Percentiles rank a stretch among this genome's conserved stretches.
Conservation (phyloP, 2,888 invertebrate species). For the Polydrusus pterygomalis region DNA sequence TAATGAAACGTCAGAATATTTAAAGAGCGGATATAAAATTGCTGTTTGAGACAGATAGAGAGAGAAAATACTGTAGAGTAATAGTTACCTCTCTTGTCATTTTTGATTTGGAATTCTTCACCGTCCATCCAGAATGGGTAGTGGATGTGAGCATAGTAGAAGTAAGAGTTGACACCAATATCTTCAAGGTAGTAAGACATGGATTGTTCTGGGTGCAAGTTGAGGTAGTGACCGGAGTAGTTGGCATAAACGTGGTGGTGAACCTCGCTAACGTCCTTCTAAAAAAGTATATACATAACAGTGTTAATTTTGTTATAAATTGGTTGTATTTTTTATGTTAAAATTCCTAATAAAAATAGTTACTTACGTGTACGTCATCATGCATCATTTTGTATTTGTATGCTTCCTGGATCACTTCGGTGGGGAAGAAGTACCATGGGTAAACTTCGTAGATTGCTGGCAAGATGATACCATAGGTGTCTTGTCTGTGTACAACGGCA, state of each 20-base stretch:
- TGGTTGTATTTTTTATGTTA: neutral
- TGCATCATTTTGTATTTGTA: slow-evolving; percentile 77
- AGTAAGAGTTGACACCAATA: slow-evolving; percentile 78
- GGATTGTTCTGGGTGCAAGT: slow-evolving; percentile 74
- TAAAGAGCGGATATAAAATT: no score
- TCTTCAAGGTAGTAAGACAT: slow-evolving; percentile 85
- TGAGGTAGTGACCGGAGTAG: slow-evolving; percentile 76
- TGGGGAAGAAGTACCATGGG: slow-evolving; percentile 82
- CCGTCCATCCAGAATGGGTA: slow-evolving; percentile 80
- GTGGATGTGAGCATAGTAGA: slow-evolving; percentile 77
- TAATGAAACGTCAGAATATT: no score
- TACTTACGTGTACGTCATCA: slow-evolving; percentile 59
- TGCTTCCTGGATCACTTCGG: slow-evolving; percentile 80
- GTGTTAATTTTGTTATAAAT: neutral
- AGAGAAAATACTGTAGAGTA: neutral
- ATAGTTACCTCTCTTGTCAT: slow-evolving; percentile 75
- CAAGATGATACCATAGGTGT: slow-evolving; percentile 78
- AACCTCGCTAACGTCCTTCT: slow-evolving; percentile 66
- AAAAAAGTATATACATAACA: slow-evolving; percentile 41
- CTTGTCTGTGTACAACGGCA: slow-evolving; percentile 79
- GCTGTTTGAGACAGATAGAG: neutral
- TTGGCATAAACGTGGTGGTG: slow-evolving; percentile 78
- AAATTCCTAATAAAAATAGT: neutral
- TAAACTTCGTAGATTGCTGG: slow-evolving; percentile 84
- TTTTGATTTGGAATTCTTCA: slow-evolving; percentile 70